A percentile compares a stretch with the other conserved stretches of the same genome.
Evolutionary conservation across 1,140 invertebrate species (phyloP).

Genomic region (Drosophila obscura): DNA sequence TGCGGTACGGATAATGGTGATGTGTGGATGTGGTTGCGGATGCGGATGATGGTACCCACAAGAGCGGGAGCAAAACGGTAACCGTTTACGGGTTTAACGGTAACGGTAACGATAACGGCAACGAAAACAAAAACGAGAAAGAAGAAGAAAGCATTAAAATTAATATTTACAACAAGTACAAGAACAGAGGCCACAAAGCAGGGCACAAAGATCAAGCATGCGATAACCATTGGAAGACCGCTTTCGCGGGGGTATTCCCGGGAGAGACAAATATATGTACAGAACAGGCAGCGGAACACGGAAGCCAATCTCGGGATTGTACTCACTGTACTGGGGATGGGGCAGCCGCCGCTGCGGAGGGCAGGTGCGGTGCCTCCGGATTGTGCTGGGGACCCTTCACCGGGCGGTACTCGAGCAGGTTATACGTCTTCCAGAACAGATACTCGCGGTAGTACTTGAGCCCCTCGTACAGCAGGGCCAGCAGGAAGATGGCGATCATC

Average conservation of each 20-base stretch:
- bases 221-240: not conserved
- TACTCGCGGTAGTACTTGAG: constrained; percentile 95
- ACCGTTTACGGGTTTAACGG: too few species aligned
- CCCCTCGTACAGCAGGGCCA: constrained; percentile 94
- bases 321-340: constrained; percentile 88
- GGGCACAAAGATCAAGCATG: constrained; percentile 13
- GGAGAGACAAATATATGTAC: not conserved
- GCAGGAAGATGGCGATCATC: constrained; percentile 92
- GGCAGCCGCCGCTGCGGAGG: constrained; percentile 65
- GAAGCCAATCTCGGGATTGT: constrained; percentile 61
- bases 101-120: constrained; percentile 27
- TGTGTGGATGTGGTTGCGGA: not conserved
- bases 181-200: constrained; percentile 8
- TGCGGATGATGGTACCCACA: constrained; percentile 36
- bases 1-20: constrained; percentile 21
- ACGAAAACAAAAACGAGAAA: constrained; percentile 53
- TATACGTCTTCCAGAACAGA: constrained; percentile 92
- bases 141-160: constrained; percentile 60
- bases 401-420: constrained; percentile 87
- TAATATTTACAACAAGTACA: constrained; percentile 54
- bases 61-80: constrained; percentile 6
- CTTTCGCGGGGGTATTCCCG: not conserved
- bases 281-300: constrained; percentile 6
- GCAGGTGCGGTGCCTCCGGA: constrained; percentile 74
- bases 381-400: constrained; percentile 89